Evolutionary conservation across 2,797 vertebrate genomes (phyloP).

Genomic region (Rhinichthys osculus): DNA sequence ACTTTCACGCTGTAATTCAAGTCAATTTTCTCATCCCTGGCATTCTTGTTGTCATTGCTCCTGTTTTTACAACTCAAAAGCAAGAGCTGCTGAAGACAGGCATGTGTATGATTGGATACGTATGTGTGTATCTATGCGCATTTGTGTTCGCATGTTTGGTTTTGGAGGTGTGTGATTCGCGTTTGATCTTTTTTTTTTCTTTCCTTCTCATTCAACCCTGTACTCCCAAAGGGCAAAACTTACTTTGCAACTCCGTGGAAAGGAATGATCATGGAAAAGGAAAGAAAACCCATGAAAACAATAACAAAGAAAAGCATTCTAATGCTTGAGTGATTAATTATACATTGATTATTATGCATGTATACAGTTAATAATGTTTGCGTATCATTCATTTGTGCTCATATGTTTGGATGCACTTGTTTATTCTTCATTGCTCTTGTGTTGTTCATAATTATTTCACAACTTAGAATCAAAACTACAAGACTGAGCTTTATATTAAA

Average conservation of each 20-base stretch:
- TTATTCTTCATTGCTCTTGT: not conserved
- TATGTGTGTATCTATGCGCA: slow-evolving; percentile 31
- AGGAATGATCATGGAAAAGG: slow-evolving; percentile 59
- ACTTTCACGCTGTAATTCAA: slow-evolving; percentile 83
- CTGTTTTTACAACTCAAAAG: slow-evolving; percentile 79
- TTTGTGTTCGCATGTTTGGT: slow-evolving; percentile 49
- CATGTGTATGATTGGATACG: slow-evolving; percentile 40
- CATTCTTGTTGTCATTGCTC: slow-evolving; percentile 72
- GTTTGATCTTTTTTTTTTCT: slow-evolving; percentile 75
- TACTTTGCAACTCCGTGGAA: slow-evolving; percentile 70
- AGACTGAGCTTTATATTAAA: not conserved
- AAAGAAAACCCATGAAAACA: slow-evolving; percentile 45
- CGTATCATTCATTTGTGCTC: slow-evolving; percentile 19
- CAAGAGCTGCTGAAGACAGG: slow-evolving; percentile 76
- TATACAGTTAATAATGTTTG: slow-evolving; percentile 62
- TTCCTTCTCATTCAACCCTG: slow-evolving; percentile 68
- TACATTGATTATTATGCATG: slow-evolving; percentile 74
- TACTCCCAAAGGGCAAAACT: slow-evolving; percentile 74
- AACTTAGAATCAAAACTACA: slow-evolving; percentile 46
- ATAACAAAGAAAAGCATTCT: slow-evolving; percentile 69
- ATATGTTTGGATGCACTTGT: not conserved
- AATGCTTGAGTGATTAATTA: slow-evolving; percentile 74
- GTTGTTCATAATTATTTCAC: slow-evolving; percentile 43
- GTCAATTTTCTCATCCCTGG: slow-evolving; percentile 73
- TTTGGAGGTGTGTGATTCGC: slow-evolving; percentile 75